Conservation (phyloP, 2,113 vertebrate genomes). For the Ursus arctos region DNA sequence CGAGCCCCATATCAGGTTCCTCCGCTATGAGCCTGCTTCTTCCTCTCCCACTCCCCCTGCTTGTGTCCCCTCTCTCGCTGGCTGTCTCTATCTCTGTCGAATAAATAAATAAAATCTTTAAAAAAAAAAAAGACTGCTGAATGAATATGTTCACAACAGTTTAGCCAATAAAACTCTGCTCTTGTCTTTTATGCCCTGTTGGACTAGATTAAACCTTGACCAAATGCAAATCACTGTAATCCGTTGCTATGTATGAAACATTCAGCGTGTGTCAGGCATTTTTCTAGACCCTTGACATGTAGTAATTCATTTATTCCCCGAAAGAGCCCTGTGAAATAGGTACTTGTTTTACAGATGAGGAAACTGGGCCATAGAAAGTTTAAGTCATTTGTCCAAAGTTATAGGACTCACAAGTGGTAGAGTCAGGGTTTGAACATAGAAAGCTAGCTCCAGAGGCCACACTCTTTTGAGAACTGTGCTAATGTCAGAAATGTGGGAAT, state of each 20-base stretch:
- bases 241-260: neutral
- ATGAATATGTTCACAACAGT: neutral
- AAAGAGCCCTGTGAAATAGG: neutral
- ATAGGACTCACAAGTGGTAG: neutral
- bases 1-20: too few species aligned
- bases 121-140: neutral
- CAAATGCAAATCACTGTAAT: neutral
- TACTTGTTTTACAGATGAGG: neutral
- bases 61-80: too few species aligned
- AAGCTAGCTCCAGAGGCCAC: neutral
- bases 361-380: neutral
- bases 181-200: neutral
- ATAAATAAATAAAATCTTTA: too few species aligned
- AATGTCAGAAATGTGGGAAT: neutral
- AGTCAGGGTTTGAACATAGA: neutral
- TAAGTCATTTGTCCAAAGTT: neutral
- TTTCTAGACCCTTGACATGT: neutral
- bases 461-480: neutral
- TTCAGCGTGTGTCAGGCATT: neutral
- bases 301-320: slow-evolving; percentile 32
- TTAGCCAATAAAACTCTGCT: neutral
- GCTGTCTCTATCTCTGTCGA: too few species aligned
- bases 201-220: neutral
- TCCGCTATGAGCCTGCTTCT: too few species aligned
- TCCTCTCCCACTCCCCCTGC: too few species aligned